phyloP scores from a whole-genome alignment of 2,888 invertebrate genomes.

The Tineola bisselliella region DNA sequence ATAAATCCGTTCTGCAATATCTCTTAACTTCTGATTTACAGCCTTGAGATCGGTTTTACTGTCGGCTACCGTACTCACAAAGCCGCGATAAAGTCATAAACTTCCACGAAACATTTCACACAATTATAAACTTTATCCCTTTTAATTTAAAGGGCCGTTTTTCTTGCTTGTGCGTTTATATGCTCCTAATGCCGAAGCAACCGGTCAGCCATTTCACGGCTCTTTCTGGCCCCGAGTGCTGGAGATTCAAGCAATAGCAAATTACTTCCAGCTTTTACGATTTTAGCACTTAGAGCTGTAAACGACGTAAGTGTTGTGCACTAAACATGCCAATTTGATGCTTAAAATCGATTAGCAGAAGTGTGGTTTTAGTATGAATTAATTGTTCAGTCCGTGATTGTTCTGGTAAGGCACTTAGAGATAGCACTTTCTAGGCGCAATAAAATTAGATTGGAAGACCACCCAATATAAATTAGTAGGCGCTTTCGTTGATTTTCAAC shows the following conservation, averaged over 20 bases:
- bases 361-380: neutral
- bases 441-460: conserved; percentile 7
- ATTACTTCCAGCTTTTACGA: conserved; percentile 7
- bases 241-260: conserved; percentile 4
- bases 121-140: conserved; percentile 1
- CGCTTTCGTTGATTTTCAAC: no score
- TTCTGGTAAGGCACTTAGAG: neutral
- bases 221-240: conserved; percentile 23
- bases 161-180: neutral
- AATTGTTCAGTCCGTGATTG: neutral
- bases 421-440: neutral
- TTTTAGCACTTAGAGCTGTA: neutral
- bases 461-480: conserved; percentile 7
- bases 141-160: neutral
- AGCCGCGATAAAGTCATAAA: conserved; percentile 6
- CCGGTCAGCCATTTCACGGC: conserved; percentile 56
- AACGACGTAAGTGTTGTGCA: neutral
- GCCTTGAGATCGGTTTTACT: conserved; percentile 3
- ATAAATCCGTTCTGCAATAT: conserved; percentile 2
- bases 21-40: conserved; percentile 3
- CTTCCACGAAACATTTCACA: neutral
- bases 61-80: conserved; percentile 1
- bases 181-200: conserved; percentile 13
- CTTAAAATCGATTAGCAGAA: neutral
- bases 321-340: neutral